phyloP scores from a whole-genome alignment of 37 sponge, comb jelly and placozoan species.

The Cliona cf. orientalis region DNA sequence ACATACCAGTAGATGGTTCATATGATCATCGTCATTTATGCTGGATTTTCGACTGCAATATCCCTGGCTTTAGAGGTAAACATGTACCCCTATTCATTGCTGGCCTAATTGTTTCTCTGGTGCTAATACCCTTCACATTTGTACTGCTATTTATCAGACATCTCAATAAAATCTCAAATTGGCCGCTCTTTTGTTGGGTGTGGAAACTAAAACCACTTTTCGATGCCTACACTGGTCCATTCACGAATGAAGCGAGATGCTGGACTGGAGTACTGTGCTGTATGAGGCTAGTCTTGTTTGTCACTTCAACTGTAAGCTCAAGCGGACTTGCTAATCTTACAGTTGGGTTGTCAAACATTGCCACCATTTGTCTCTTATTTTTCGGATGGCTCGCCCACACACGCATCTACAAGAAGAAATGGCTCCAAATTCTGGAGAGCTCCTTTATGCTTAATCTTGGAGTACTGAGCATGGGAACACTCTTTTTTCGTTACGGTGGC shows the following conservation, averaged over 20 bases:
- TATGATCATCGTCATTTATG: too few relatives aligned
- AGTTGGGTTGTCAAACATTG: too few relatives aligned
- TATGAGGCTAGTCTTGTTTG: background rate
- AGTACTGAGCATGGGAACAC: background rate
- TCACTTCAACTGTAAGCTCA: background rate
- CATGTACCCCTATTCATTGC: conserved; percentile 20
- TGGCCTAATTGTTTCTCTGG: background rate
- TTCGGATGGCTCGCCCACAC: background rate
- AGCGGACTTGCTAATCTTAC: background rate
- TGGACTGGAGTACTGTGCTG: background rate
- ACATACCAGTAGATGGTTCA: too few relatives aligned
- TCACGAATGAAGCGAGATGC: background rate
- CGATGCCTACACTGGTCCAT: conserved; percentile 44
- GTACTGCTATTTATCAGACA: conserved; percentile 16
- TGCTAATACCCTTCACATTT: conserved; percentile 24
- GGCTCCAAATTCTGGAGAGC: background rate
- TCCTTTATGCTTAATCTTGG: background rate
- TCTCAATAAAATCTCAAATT: conserved; percentile 9
- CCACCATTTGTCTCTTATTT: background rate
- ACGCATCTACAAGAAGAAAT: background rate
- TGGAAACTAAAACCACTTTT: conserved; percentile 16
- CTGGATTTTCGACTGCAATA: too few relatives aligned
- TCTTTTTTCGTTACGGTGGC: too few relatives aligned
- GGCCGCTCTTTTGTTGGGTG: conserved; percentile 1
- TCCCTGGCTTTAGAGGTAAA: too few relatives aligned